Evolutionary conservation across 2,113 vertebrate species (phyloP), one percentile per base, ranked within the genome.

Genomic region (Sinocyclocheilus rhinocerous): DNA sequence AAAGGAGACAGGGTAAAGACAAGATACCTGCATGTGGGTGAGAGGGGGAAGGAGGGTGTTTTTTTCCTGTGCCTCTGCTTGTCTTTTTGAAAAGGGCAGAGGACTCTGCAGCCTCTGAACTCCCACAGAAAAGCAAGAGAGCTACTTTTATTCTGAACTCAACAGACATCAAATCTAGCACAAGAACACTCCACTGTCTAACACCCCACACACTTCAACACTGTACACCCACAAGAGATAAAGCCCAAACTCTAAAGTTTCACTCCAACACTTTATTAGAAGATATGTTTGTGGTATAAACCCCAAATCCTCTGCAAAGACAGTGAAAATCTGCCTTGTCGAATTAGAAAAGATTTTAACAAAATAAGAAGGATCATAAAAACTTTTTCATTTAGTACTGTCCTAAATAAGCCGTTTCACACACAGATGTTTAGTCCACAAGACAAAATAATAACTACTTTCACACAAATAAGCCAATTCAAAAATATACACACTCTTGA

Each of bases 31-130:
- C 0, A 1, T 45, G 78, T 65, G 79, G 22, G 79, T 4, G 24
- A 50, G 39, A 29, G n/a, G 42, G 61, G 42, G 15, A 29, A 13
- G 10, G 29, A 26, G 24, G 12, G 12, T 45, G 48, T 22, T 61
- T 78, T 48, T 26, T 81, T 81, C 50, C 79, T 48, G 20, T 45
- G 57, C 52, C 76, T 57, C 76, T 78, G 55, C 24, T 45, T 48
- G 42, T 65, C 79, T 67, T 81, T 45, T 81, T 81, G 61, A 81
- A 67, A 81, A 81, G 79, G 79, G 79, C 79, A 81, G 57, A 67
- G 12, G 57, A 80, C 7, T 39, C 77, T 63, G 36, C 77, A 80
- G 77, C 55, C 3, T 80, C 57, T 63, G 57, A n/a, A 63, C 77
- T 80, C 77, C 57, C 77, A 80, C 36, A 80, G 79, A 39, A 81